These are phyloP conservation scores for Capitulum mitella DNA, from an alignment of 2,888 invertebrate genomes.

Conservation along the genomic window DNA sequence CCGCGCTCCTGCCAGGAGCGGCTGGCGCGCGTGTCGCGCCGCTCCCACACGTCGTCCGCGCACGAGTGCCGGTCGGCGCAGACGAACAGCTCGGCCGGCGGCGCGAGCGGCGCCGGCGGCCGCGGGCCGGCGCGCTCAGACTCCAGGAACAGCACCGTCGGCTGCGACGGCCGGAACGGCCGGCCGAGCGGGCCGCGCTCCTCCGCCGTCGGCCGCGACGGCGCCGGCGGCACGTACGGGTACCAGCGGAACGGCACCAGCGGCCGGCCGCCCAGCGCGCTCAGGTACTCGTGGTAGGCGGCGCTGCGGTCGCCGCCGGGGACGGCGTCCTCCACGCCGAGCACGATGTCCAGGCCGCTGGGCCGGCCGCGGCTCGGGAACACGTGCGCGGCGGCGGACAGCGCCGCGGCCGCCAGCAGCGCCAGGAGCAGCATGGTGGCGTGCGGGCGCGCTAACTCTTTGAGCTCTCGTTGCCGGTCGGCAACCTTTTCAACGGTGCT, in stretches of 20 bases:
- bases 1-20: background rate
- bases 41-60: background rate
- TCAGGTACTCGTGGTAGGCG: background rate
- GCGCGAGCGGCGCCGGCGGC: background rate
- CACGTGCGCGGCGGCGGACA: background rate
- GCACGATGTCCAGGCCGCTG: background rate
- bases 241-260: conserved; percentile 6
- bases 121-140: background rate
- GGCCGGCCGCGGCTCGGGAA: background rate
- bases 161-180: background rate
- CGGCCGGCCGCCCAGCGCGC: background rate
- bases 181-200: background rate
- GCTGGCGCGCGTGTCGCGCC: conserved; percentile 1
- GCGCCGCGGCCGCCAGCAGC: background rate
- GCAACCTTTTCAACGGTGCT: too few relatives aligned
- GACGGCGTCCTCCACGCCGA: background rate
- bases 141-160: background rate
- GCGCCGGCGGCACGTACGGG: background rate
- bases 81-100: background rate
- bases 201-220: background rate
- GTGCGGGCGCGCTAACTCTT: background rate
- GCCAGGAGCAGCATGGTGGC: background rate
- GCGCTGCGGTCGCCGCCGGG: background rate
- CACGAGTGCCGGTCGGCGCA: background rate
- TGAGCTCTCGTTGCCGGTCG: too few relatives aligned